Conservation (phyloP, 2,888 invertebrate species). For the Halictus ligatus region DNA sequence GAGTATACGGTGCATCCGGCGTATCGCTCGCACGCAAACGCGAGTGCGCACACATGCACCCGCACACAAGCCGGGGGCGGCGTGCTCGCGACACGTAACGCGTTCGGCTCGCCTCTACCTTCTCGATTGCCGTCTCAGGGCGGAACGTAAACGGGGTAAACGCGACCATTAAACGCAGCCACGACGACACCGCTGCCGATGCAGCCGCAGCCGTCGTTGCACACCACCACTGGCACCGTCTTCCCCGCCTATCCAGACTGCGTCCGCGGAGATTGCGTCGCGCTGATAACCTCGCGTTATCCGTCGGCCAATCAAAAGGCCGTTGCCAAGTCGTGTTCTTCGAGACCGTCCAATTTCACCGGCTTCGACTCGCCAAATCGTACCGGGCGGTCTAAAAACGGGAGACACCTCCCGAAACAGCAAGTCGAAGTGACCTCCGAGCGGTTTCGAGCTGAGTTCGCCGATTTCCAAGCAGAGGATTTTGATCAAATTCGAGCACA, state of each 20-base stretch:
- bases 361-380: not conserved
- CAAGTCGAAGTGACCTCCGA: too few relatives aligned
- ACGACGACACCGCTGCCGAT: conserved; percentile 47
- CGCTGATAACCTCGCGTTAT: conserved; percentile 55
- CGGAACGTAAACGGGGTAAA: conserved; percentile 50
- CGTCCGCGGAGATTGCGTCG: conserved; percentile 53
- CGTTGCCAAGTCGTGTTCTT: conserved; percentile 75
- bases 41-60: not conserved
- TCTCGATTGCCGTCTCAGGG: conserved; percentile 43
- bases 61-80: not conserved
- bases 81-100: conserved; percentile 28
- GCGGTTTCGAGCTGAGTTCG: not conserved
- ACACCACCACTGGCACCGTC: not conserved
- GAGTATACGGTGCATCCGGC: conserved; percentile 41
- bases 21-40: conserved; percentile 12
- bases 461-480: not conserved
- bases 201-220: not conserved
- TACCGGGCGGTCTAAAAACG: not conserved
- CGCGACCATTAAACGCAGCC: conserved; percentile 58
- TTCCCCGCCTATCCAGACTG: conserved; percentile 30
- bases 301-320: conserved; percentile 70
- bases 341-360: conserved; percentile 36
- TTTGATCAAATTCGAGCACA: too few relatives aligned
- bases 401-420: not conserved
- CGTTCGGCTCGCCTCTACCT: conserved; percentile 17